Conservation (phyloP, 2,888 invertebrate species). For the Pseudococcus jackbeardsleyi region DNA sequence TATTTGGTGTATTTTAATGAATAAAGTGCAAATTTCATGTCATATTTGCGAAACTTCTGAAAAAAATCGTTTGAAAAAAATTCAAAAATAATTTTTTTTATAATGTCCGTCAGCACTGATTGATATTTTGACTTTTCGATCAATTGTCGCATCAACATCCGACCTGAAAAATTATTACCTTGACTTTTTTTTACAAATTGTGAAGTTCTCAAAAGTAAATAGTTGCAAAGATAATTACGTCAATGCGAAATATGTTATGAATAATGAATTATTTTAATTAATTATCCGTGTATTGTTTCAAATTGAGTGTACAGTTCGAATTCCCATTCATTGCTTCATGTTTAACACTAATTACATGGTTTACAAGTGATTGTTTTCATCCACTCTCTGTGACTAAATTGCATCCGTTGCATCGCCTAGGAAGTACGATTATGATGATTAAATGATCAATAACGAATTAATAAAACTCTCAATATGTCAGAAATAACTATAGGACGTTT, state of each 20-base stretch:
- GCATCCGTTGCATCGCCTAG: neutral
- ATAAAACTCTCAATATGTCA: slow-evolving; percentile 29
- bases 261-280: neutral
- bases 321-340: neutral
- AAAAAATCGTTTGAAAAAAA: neutral
- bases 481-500: slow-evolving; percentile 49
- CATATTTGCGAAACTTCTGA: neutral
- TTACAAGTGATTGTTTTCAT: neutral
- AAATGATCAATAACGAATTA: neutral
- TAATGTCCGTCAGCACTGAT: neutral
- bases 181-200: neutral
- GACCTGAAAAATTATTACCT: neutral
- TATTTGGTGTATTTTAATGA: neutral
- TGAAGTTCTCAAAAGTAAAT: neutral
- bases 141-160: neutral
- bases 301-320: neutral
- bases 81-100: neutral
- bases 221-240: slow-evolving; percentile 31
- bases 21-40: neutral
- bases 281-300: neutral
- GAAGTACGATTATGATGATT: neutral
- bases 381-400: neutral
- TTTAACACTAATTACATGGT: neutral
- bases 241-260: neutral
- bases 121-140: neutral